Evolutionary conservation across 2,888 invertebrate genomes (phyloP), one percentile per base, ranked within the genome.

Genomic region (Arrhopalites spinosus): DNA sequence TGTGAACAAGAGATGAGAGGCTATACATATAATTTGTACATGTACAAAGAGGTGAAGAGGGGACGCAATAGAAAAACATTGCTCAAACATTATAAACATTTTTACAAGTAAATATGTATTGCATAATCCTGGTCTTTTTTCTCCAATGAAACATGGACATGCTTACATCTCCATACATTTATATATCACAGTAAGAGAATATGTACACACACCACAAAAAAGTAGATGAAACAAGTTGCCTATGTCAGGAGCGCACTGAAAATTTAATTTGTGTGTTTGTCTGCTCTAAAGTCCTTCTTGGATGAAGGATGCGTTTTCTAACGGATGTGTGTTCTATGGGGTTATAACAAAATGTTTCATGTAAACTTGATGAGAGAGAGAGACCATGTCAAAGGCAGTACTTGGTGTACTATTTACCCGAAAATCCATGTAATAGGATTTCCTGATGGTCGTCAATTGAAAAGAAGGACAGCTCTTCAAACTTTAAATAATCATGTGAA

Each of bases 341-440:
- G 17, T 2, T 53, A 17, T 47, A 15, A 47, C 11, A 56, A 56
- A 5, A 5, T 56, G 56, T n/a, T n/a, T n/a, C n/a, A n/a, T n/a
- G n/a, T n/a, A n/a, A n/a, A n/a, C n/a, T n/a, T n/a, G n/a, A n/a
- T n/a, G 25, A 36, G 64, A 64, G 29, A 11, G 36, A 36, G 36
- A 8, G 36, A 29, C n/a, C 29, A 29, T 69, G 69, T 69, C 69
- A 69, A 64, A 69, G 69, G 69, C 53, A 29, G 53, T 25, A 11
- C 69, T 27, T 50, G 27, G 25, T 53, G 27, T 50, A 69, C 69
- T 69, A 27, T 69, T 69, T 69, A 69, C 53, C 53, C 29, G 69
- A 53, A 69, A 69, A 69, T 53, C 27, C 69, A 69, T 69, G 69
- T 69, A 68, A 68, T 68, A 69, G 69, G 69, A 69, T 69, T 69